Base-by-base conservation (phyloP, 2,888 invertebrate species). In the Drosophila anceps region DNA sequence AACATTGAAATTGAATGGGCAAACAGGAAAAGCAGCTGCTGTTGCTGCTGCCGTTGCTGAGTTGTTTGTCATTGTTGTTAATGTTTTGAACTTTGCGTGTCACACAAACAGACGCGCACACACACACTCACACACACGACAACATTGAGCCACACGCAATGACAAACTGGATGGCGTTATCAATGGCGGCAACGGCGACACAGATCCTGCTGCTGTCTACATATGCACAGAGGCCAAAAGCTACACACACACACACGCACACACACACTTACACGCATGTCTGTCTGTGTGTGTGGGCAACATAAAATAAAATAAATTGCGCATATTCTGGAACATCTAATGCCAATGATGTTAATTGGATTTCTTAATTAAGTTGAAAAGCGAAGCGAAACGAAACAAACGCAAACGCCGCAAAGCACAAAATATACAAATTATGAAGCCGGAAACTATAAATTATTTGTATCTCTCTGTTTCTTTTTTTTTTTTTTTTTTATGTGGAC, bases 281-380 rank as follows among this genome's bases (percentile, higher is more conserved):
- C 46, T 41, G 35, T 39, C 31, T 71, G 31, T 51, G 61, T 65
- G 61, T 59, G 46, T 68, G 51, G 8, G 31, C 69, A 68, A 81
- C 73, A 69, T 71, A 73, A 88, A 77, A 84, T 69, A 76, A 76
- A 87, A 79, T 79, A 84, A 81, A 84, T 89, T 84, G 90, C 90
- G 79, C 84, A 86, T 87, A 87, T 87, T 87, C 69, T 70, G 66
- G 65, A 68, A 87, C 82, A 76, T 75, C 85, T 84, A 87, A 87
- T 87, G 88, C 73, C 84, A 84, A 84, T 84, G 72, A 84, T 87
- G 88, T 82, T 85, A 85, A 85, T 85, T 85, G 88, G 88, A 89
- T 85, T 85, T 89, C 85, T 82, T 85, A 85, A 85, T 85, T 89
- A 89, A 89, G 71, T 76, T 87, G 82, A 81, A 86, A 76, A 73